These are phyloP conservation scores for Columba janthina DNA, from an alignment of 2,113 vertebrate species.

Conservation along the genomic window DNA sequence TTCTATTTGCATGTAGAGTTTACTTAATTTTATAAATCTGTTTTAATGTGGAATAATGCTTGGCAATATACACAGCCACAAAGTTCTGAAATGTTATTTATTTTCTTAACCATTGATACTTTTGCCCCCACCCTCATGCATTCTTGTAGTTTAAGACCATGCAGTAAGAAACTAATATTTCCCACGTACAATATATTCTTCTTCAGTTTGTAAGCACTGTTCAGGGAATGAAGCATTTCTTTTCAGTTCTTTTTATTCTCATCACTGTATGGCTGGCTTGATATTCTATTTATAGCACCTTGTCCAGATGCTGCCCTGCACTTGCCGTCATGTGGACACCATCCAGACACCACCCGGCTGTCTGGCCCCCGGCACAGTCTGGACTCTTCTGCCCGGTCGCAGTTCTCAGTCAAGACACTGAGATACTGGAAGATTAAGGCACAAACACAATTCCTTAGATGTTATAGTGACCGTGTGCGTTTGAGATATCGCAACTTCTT, in stretches of 20 bases:
- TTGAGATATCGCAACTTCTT: background rate
- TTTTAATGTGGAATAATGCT: background rate
- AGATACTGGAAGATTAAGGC: background rate
- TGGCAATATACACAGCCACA: background rate
- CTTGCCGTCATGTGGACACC: background rate
- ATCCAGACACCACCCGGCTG: background rate
- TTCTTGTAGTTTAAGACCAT: background rate
- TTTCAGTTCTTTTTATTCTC: background rate
- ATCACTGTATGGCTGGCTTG: background rate
- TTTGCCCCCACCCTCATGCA: background rate
- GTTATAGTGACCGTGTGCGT: background rate
- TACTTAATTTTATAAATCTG: background rate
- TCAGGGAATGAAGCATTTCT: background rate
- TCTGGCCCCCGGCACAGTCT: background rate
- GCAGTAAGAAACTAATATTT: background rate
- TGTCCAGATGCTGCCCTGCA: background rate
- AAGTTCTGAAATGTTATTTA: background rate
- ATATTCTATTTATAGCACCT: background rate
- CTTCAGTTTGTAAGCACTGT: background rate
- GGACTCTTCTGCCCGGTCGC: background rate
- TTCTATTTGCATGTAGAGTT: background rate
- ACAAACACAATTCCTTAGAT: background rate
- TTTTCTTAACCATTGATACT: background rate
- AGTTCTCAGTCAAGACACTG: background rate
- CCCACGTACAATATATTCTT: rapidly evolving